Conservation (phyloP, 2,113 vertebrate genomes). For the Hepsetus odoe region DNA sequence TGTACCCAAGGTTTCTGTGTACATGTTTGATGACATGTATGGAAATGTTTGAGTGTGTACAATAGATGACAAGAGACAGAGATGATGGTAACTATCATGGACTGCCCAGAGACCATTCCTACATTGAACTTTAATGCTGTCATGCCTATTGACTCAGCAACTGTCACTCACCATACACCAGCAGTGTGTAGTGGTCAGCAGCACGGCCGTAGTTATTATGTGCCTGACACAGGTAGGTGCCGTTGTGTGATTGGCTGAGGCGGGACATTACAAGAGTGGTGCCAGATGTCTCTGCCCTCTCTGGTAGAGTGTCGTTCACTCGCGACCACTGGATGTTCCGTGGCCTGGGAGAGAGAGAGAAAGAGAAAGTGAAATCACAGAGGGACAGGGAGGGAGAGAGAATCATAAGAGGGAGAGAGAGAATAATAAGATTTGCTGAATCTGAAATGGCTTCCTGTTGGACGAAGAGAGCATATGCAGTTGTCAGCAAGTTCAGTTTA, state of each 20-base stretch:
- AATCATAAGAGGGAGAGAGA: background rate
- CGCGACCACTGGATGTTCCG: conserved; percentile 85
- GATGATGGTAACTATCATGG: background rate
- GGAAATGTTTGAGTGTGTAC: too few species aligned
- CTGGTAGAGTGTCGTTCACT: conserved; percentile 86
- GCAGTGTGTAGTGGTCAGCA: conserved; percentile 86
- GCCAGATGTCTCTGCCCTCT: conserved; percentile 81
- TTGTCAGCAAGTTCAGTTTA: background rate
- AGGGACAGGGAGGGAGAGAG: conserved; percentile 7
- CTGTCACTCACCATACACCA: conserved; percentile 85
- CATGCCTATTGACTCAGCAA: background rate
- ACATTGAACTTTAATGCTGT: background rate
- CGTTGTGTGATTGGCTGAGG: conserved; percentile 86
- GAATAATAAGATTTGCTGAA: background rate
- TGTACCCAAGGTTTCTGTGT: too few species aligned
- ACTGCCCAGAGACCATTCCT: background rate
- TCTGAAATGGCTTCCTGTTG: background rate
- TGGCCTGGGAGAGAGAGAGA: conserved; percentile 71
- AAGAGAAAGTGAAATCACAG: background rate
- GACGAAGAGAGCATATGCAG: background rate
- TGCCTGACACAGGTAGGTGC: conserved; percentile 90
- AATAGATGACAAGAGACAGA: background rate
- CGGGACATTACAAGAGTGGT: conserved; percentile 82
- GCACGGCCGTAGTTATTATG: conserved; percentile 88
- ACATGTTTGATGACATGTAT: too few species aligned